Evolutionary conservation across 2,797 vertebrate genomes (phyloP), one percentile per base, ranked within the genome.

Genomic region (Pseudomugil tenellus): DNA sequence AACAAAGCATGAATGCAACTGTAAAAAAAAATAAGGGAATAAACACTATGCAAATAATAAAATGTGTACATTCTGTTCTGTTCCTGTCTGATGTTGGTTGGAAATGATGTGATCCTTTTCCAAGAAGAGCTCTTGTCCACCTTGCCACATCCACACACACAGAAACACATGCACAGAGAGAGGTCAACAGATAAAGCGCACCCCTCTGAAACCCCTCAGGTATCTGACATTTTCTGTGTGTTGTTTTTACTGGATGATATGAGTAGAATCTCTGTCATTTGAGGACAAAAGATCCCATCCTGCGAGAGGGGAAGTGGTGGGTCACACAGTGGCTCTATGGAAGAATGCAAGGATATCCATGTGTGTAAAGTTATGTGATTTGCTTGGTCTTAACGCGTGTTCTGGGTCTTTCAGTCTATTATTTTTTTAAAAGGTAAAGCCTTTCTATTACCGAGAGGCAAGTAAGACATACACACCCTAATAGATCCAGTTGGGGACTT

Each of bases 191-290:
- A 77, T 79, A 79, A 81, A 84, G 65, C 78, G 74, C 72, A 76
- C 11, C 34, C 34, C 34, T 11, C 34, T 11, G n/a, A n/a, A 17
- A 41, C 67, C 72, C 78, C 51, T 52, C 53, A 63, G 78, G 81
- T 70, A 68, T 63, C 71, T 86, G 81, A 82, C 84, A 89, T 86
- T 86, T 84, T 79, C 70, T 74, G 55, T 43, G 70, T 76, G 66
- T 80, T 76, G 75, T 63, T 51, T 73, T 83, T 55, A 70, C 60
- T 69, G 63, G 31, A 56, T 76, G 56, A 72, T 67, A 76, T 52
- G 39, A 75, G 74, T 52, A 55, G 63, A 60, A 71, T 13, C 55
- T 65, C 68, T 71, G 51, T 64, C 46, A 58, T 46, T 48, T 75
- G 57, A 68, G 72, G 70, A 76, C 78, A 74, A 41, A 58, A 41